These are phyloP conservation scores for Intellagama lesueurii DNA, from an alignment of 2,797 vertebrate genomes.

Conservation along the genomic window DNA sequence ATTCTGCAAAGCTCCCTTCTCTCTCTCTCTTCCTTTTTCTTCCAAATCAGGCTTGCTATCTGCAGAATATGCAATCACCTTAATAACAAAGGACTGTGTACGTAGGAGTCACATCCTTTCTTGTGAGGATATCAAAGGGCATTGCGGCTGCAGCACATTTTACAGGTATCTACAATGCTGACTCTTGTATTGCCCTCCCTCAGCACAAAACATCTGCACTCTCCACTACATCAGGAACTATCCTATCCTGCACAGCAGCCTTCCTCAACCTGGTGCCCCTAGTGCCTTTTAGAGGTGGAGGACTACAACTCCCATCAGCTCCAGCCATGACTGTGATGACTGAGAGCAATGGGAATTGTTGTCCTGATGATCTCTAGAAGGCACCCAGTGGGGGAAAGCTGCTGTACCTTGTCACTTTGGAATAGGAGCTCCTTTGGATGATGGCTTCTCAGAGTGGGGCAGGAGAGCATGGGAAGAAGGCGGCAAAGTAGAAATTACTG, in stretches of 20 bases:
- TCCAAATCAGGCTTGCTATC: neutral
- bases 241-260: too few relatives aligned
- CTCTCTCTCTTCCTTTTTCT: neutral
- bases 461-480: neutral
- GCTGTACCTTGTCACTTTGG: neutral
- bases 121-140: conserved; percentile 10
- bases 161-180: neutral
- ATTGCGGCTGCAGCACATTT: neutral
- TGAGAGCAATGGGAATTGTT: neutral
- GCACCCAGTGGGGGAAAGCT: neutral
- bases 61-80: conserved; percentile 9
- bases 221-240: neutral
- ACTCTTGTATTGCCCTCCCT: neutral
- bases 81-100: neutral
- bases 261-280: too few relatives aligned
- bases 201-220: neutral
- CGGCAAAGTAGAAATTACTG: neutral
- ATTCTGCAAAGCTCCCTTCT: neutral
- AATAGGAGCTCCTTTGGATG: neutral
- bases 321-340: neutral
- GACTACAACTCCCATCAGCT: too few relatives aligned
- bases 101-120: neutral
- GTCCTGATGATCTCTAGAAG: neutral
- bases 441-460: too few relatives aligned
- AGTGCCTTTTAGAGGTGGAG: too few relatives aligned